Base-by-base conservation (phyloP, 2,888 invertebrate genomes). In the Calephelis perditalis region DNA sequence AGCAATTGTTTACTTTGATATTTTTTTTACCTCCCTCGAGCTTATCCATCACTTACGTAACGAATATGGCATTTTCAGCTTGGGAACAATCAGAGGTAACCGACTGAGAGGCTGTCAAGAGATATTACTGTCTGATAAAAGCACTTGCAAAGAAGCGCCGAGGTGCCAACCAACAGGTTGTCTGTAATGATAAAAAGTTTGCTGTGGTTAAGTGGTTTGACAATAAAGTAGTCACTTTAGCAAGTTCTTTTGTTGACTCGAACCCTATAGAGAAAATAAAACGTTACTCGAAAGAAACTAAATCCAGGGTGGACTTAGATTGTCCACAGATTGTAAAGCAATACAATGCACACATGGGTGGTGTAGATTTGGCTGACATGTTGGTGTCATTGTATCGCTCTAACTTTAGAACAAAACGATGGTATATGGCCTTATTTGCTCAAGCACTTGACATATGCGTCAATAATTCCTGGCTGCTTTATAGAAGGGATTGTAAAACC, bases 311-410 rank as follows among this genome's bases (percentile, higher is more conserved):
- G 8, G 44, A 43, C 15, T 64, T 64, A 56, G 57, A 54, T 44
- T 65, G 67, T 61, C 62, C 64, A 37, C 47, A 67, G 11, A 58
- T 66, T 54, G 56, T 65, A 12, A 65, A 62, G 55, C 56, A 68
- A 57, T 66, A 66, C 58, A 70, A 67, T 59, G 52, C 63, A 59
- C 64, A 68, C 64, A 68, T 67, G 68, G 67, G 67, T 52, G 63
- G 64, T 15, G 65, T 66, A 47, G 65, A 66, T 56, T 59, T 65
- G 43, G 70, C 26, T 57, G 66, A 5, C 36, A 56, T 56, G 56
- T 15, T 56, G n/a, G 12, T 56, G 12, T 43, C 46, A 6, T n/a
- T 56, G 6, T 56, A 56, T 56, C 12, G 43, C 5, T 7, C 56
- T 15, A n/a, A n/a, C n/a, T 56, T 56, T 43, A 12, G 3, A 46